Conservation (phyloP, 2,888 invertebrate genomes). For the Trachelus stipa region DNA sequence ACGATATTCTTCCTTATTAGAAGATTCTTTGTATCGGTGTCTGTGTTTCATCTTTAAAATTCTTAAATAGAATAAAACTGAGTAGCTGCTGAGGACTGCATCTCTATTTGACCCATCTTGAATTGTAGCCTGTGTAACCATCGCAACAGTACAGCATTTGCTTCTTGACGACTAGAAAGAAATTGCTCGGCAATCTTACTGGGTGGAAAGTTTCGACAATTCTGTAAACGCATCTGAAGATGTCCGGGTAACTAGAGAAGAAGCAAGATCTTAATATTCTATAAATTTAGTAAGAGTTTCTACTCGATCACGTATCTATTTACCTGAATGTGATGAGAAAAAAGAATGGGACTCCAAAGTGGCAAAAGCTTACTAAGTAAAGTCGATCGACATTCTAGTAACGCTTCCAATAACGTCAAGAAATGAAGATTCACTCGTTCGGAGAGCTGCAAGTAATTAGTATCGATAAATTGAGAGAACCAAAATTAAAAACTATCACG, state of each 20-base stretch:
- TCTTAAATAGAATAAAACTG: constrained; percentile 84
- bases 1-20: not conserved
- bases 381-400: constrained; percentile 94
- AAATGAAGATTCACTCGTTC: constrained; percentile 99
- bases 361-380: constrained; percentile 92
- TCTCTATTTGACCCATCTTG: constrained; percentile 97
- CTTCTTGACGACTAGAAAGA: constrained; percentile 65
- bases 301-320: constrained; percentile 31
- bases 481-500: constrained; percentile 1
- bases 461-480: not conserved
- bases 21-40: not conserved
- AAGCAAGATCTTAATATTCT: constrained; percentile 7
- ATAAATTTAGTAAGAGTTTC: not conserved
- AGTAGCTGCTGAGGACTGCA: constrained; percentile 91
- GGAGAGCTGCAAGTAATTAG: constrained; percentile 76
- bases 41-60: not conserved
- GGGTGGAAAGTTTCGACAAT: constrained; percentile 86
- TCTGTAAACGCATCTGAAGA: constrained; percentile 86
- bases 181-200: constrained; percentile 67
- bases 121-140: constrained; percentile 95
- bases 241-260: constrained; percentile 85
- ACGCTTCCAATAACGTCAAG: constrained; percentile 91
- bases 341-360: constrained; percentile 95
- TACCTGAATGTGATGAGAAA: constrained; percentile 88
- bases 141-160: constrained; percentile 74